Conservation (phyloP, 2,113 vertebrate species). For the Gracilinanus agilis region DNA sequence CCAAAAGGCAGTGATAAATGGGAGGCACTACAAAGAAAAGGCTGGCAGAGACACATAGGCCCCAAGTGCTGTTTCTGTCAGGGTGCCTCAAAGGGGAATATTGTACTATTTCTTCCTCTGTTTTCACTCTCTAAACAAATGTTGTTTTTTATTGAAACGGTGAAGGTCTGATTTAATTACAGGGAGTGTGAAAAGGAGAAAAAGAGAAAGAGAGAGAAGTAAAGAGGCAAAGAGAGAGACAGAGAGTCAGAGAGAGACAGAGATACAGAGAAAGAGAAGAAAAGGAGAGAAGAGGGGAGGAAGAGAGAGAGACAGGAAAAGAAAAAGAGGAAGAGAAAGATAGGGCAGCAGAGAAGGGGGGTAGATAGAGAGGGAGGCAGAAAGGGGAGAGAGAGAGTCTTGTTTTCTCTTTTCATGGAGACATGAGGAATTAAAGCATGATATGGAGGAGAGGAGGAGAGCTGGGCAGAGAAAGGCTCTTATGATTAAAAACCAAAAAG, state of each 20-base stretch:
- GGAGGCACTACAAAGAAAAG: neutral
- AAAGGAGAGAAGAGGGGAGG: neutral
- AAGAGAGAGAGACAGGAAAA: no score
- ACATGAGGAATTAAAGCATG: neutral
- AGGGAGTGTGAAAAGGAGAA: neutral
- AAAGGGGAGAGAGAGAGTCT: neutral
- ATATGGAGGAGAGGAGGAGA: neutral
- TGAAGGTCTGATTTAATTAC: conserved; percentile 56
- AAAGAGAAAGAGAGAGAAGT: no score
- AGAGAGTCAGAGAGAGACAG: neutral
- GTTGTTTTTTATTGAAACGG: conserved; percentile 54
- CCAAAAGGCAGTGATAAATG: conserved; percentile 58
- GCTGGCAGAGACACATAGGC: neutral
- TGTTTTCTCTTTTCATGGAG: neutral
- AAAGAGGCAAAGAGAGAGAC: neutral
- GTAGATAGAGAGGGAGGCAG: no score
- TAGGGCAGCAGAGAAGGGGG: neutral
- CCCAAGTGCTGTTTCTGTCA: conserved; percentile 2
- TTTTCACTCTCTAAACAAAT: conserved; percentile 60
- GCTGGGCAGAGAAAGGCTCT: neutral
- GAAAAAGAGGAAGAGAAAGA: neutral
- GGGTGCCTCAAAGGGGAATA: conserved; percentile 39
- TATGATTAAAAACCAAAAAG: neutral
- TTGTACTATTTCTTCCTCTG: neutral
- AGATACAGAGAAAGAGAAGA: no score